A percentile compares a stretch with the other conserved stretches of the same genome.
These are phyloP conservation scores for Escarpia spicata DNA, from an alignment of 2,888 invertebrate species.

Conservation along the genomic window DNA sequence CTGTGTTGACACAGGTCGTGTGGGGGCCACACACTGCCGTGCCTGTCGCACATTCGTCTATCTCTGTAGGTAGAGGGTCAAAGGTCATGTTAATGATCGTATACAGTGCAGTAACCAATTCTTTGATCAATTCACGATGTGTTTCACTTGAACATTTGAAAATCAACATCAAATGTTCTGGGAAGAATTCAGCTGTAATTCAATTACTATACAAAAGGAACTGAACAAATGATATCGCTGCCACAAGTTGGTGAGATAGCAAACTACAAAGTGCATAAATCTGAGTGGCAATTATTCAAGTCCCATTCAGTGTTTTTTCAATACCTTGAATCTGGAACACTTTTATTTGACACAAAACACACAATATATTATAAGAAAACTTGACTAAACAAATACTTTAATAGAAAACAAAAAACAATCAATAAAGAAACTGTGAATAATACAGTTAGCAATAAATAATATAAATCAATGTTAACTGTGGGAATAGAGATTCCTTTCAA, in stretches of 20 bases:
- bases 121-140: neutral
- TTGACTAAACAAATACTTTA: no score
- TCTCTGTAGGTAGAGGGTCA: neutral
- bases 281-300: neutral
- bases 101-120: neutral
- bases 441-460: no score
- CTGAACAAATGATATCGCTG: neutral
- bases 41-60: conserved; percentile 22
- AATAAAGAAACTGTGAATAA: no score
- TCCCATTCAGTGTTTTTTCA: neutral
- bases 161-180: no score
- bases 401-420: no score
- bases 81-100: neutral
- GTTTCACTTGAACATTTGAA: neutral
- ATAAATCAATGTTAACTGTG: no score
- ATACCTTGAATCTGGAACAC: neutral
- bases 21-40: neutral
- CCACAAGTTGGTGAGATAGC: neutral
- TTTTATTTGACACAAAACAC: no score
- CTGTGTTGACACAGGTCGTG: neutral
- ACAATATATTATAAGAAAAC: no score
- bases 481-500: no score
- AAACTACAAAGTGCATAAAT: neutral
- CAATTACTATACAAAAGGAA: neutral
- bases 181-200: no score